Conservation (phyloP, 64 coral and sea anemone genomes). For the Acropora tenuis region DNA sequence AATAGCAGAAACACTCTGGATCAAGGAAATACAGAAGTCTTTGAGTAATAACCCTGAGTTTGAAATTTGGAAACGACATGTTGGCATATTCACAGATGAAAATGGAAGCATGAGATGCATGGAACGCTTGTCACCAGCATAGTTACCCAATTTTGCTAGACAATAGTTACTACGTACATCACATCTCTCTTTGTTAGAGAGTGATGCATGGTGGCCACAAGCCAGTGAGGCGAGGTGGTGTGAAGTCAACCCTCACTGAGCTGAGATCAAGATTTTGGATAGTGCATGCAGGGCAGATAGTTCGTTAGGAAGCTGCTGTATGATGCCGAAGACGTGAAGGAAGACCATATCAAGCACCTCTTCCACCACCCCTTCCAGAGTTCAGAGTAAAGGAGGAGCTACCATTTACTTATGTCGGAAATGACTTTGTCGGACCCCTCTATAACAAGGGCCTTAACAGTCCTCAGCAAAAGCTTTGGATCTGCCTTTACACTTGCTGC, state of each 20-base stretch:
- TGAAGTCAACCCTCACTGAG: conserved; percentile 23
- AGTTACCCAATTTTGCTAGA: conserved; percentile 23
- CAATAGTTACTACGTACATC: background rate
- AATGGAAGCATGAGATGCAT: conserved; percentile 24
- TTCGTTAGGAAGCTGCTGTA: conserved; percentile 23
- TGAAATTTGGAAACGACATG: conserved; percentile 28
- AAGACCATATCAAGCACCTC: background rate
- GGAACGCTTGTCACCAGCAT: background rate
- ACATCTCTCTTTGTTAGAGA: conserved; percentile 21
- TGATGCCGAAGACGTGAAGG: background rate
- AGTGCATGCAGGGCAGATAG: background rate
- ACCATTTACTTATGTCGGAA: conserved; percentile 22
- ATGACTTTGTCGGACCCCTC: conserved; percentile 60
- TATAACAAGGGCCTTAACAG: conserved; percentile 40
- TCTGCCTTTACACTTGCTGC: conserved; percentile 17
- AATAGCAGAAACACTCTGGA: background rate
- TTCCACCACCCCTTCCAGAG: conserved; percentile 36
- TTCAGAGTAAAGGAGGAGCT: background rate
- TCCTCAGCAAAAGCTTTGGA: conserved; percentile 5
- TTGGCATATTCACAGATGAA: conserved; percentile 59
- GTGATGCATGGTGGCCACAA: conserved; percentile 24
- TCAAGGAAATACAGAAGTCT: conserved; percentile 23
- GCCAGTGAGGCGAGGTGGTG: conserved; percentile 33
- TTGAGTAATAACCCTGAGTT: background rate
- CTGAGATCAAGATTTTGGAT: conserved; percentile 35